A percentile compares a stretch with the other conserved stretches of the same genome.
phyloP scores from a whole-genome alignment of 2,888 invertebrate genomes.

The Diadromus collaris region DNA sequence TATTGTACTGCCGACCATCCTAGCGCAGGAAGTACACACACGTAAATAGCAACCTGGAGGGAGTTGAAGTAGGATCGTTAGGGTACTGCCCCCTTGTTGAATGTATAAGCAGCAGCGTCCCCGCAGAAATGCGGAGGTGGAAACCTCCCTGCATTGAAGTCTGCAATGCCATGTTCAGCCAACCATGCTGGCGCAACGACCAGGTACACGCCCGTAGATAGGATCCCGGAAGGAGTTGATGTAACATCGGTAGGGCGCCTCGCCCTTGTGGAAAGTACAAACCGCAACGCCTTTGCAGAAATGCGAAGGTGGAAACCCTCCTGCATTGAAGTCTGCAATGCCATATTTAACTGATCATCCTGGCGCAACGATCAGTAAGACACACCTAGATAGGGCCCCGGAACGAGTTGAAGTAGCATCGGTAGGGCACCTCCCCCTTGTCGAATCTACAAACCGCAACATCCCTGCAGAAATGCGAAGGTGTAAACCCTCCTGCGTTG shows the following conservation, averaged over 20 bases:
- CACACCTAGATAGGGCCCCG: background rate
- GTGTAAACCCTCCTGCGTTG: conserved; percentile 38
- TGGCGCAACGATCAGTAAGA: conserved; percentile 18
- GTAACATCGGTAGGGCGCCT: no score
- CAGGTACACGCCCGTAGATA: background rate
- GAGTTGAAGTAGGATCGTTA: conserved; percentile 33
- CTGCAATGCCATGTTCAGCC: conserved; percentile 28
- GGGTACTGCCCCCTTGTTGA: conserved; percentile 44
- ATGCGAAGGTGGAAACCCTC: conserved; percentile 38
- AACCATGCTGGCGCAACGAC: conserved; percentile 26
- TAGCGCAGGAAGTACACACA: no score
- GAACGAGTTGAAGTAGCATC: no score
- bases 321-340: conserved; percentile 45
- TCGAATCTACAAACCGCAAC: no score
- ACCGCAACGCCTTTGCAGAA: no score
- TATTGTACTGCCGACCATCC: no score
- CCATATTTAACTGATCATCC: conserved; percentile 32
- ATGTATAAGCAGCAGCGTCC: conserved; percentile 38
- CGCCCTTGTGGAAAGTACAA: no score
- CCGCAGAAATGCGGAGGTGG: conserved; percentile 43
- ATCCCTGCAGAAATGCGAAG: conserved; percentile 47
- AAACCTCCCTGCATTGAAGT: conserved; percentile 42
- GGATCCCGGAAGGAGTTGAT: no score
- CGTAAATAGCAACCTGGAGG: no score
- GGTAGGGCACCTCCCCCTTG: no score